Conservation (phyloP, 2,113 vertebrate genomes). For the Lepisosteus oculatus region DNA sequence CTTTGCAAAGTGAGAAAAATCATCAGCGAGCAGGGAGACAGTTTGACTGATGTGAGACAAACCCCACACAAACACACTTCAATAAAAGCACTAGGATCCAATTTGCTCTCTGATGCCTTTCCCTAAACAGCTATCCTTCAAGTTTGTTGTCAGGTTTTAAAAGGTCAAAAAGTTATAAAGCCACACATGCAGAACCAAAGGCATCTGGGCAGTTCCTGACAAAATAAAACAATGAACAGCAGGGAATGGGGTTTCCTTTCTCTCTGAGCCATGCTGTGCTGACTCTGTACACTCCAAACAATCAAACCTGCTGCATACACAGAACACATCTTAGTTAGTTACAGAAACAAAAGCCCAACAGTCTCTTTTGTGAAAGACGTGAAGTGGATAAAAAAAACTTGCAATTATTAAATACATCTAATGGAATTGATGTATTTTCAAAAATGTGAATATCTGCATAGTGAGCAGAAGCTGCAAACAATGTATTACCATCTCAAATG, state of each 20-base stretch:
- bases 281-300: background rate
- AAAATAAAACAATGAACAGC: slow-evolving; percentile 43
- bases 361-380: too few species aligned
- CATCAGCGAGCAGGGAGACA: slow-evolving; percentile 46
- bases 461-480: too few species aligned
- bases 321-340: background rate
- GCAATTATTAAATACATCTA: too few species aligned
- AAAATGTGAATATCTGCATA: too few species aligned
- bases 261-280: slow-evolving; percentile 9
- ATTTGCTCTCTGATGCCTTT: slow-evolving; percentile 36
- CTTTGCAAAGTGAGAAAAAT: slow-evolving; percentile 8
- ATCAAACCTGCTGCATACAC: background rate
- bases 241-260: slow-evolving; percentile 33
- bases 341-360: too few species aligned
- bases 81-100: slow-evolving; percentile 36
- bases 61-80: slow-evolving; percentile 36
- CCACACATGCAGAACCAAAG: slow-evolving; percentile 40
- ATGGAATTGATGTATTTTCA: too few species aligned
- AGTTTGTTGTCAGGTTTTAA: slow-evolving; percentile 20
- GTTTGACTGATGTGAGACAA: slow-evolving; percentile 58
- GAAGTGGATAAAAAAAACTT: too few species aligned
- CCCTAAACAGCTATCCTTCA: slow-evolving; percentile 35
- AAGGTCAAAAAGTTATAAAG: slow-evolving; percentile 35
- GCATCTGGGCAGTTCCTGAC: slow-evolving; percentile 39
- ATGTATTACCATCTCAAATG: too few species aligned